Evolutionary conservation across 2,888 invertebrate species (phyloP).

Genomic region (Ischnura elegans): DNA sequence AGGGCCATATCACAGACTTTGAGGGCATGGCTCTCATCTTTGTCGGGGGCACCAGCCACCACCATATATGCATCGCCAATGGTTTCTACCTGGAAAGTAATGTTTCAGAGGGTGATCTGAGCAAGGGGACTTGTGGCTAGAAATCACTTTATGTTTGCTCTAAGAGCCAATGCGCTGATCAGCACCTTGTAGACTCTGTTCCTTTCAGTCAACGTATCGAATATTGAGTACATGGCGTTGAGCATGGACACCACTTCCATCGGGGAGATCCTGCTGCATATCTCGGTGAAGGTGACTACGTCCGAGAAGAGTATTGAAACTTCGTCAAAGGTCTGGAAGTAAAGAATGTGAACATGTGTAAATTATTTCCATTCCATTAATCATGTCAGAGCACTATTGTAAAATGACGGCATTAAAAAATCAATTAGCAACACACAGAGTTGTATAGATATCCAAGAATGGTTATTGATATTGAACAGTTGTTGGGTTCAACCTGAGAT

Average conservation of each 20-base stretch:
- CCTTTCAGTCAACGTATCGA: conserved; percentile 94
- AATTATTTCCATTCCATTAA: conserved; percentile 19
- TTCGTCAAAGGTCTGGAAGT: conserved; percentile 93
- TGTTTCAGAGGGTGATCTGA: background rate
- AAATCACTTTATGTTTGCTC: too few species aligned
- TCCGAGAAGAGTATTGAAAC: conserved; percentile 98
- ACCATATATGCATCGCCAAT: conserved; percentile 99
- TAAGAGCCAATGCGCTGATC: too few species aligned
- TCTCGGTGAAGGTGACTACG: conserved; percentile 98
- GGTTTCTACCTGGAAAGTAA: conserved; percentile 89
- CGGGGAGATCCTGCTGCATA: conserved; percentile 96
- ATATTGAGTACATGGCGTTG: conserved; percentile 98
- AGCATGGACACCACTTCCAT: conserved; percentile 99
- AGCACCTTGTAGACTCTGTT: conserved; percentile 96
- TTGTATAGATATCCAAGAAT: too few species aligned
- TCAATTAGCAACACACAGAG: too few species aligned
- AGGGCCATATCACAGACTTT: conserved; percentile 97
- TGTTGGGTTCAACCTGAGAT: too few species aligned
- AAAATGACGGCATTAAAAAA: too few species aligned
- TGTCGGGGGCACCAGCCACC: conserved; percentile 96
- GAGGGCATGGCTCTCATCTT: conserved; percentile 93
- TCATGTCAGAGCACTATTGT: too few species aligned
- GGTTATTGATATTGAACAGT: too few species aligned
- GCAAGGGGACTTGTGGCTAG: conserved; percentile 67
- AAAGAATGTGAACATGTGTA: conserved; percentile 67